Base-by-base conservation (phyloP, 2,797 vertebrate species). In the Nothura maculosa region DNA sequence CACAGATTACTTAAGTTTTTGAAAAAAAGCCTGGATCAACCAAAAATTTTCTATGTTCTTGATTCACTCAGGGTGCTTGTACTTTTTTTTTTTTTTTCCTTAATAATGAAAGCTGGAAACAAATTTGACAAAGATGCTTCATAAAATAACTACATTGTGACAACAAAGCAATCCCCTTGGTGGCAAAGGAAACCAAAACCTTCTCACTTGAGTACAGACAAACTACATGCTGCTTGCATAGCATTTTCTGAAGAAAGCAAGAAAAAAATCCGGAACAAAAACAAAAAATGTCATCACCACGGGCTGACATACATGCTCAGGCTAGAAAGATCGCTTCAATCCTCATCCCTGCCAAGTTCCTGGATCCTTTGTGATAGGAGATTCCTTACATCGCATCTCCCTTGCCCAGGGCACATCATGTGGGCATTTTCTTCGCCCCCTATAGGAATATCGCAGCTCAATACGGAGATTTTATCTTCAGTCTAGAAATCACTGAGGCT, bases 341-440 rank as follows among this genome's bases (percentile, higher is more conserved):
- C 30, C 38, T 5, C 11, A 42, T 54, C 70, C n/a, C 72, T 57
- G n/a, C 25, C 36, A 52, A 67, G 43, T 52, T 40, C 21, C 17
- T 3, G 11, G 8, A 24, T 78, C 52, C 55, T 55, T 57, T 45
- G 21, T 5, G 10, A 58, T 12, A 17, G 2, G 10, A 69, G 55
- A 34, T 63, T 78, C 2, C 1, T 54, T n/a, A 7, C 75, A 48
- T 16, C 40, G 6, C 36, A 34, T 12, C 12, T 28, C 10, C 47
- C 18, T 62, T 30, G 6, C 28, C 27, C 40, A 52, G 36, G n/a
- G 20, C 22, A 22, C 7, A n/a, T 14, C 0, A 0, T 5, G 34
- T 38, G 12, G 42, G 22, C 5, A 9, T 12, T 9, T 27, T 32
- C 66, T 66, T 58, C 52, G 9, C 27, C 66, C 30, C 5, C 15